Evolutionary conservation across 1,140 invertebrate species (phyloP).

Genomic region (Carposina sasakii): DNA sequence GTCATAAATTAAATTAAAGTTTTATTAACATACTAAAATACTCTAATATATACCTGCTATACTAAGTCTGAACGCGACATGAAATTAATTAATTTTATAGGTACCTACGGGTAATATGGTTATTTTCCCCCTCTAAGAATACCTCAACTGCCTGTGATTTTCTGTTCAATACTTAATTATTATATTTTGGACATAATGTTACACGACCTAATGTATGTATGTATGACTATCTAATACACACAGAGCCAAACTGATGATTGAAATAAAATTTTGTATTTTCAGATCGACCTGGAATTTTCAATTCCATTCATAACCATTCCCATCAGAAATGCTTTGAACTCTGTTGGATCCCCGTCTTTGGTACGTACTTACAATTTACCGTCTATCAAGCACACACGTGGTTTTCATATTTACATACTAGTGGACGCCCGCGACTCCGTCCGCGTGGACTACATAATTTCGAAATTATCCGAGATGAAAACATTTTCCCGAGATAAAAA

Average conservation of each 20-base stretch:
- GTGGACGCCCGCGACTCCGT: too few species aligned
- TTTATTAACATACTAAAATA: too few species aligned
- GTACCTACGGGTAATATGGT: neutral
- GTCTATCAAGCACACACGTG: too few species aligned
- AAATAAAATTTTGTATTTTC: constrained; percentile 24
- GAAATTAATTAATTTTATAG: neutral
- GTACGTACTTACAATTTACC: too few species aligned
- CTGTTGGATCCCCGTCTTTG: constrained; percentile 17
- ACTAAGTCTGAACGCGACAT: too few species aligned
- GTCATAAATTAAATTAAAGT: neutral
- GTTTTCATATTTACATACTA: too few species aligned
- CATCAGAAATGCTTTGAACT: constrained; percentile 47
- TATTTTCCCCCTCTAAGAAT: neutral
- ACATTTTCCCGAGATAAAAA: too few species aligned
- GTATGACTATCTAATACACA: neutral
- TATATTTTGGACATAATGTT: neutral
- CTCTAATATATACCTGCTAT: too few species aligned
- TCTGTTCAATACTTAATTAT: neutral
- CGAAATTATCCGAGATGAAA: too few species aligned
- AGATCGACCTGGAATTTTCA: constrained; percentile 63
- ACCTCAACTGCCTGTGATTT: neutral
- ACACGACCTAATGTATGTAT: neutral
- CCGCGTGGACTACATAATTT: too few species aligned
- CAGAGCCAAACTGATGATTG: neutral
- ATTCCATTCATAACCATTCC: constrained; percentile 66